Evolutionary conservation across 2,797 vertebrate genomes (phyloP).

Genomic region (Anomalospiza imberbis): DNA sequence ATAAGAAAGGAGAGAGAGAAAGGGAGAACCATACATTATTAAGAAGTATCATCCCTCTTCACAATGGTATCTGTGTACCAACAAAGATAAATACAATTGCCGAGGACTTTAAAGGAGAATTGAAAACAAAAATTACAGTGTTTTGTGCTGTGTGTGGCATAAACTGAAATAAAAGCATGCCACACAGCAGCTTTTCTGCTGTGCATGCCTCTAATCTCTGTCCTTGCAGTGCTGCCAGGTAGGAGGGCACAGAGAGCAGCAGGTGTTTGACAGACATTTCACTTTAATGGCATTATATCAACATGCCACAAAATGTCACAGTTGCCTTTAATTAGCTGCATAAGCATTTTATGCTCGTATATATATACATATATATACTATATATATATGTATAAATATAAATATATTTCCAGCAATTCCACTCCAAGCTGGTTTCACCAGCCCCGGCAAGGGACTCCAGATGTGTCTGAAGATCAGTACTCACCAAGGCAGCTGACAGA

Average conservation of each 20-base stretch:
- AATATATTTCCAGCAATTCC: not conserved
- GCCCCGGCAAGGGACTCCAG: not conserved
- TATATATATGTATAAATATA: not conserved
- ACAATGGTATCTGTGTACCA: not conserved
- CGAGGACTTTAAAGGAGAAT: not conserved
- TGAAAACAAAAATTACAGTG: not conserved
- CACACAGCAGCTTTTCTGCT: conserved; percentile 18
- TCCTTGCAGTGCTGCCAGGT: not conserved
- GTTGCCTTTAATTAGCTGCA: conserved; percentile 36
- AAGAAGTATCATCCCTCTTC: not conserved
- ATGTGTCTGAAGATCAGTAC: not conserved
- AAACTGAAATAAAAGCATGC: conserved; percentile 17
- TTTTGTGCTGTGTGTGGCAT: not conserved
- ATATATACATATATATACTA: not conserved
- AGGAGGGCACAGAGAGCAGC: conserved; percentile 39
- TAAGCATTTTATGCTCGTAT: not conserved
- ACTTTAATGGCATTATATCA: conserved; percentile 20
- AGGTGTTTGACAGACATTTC: conserved; percentile 53
- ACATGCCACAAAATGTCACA: not conserved
- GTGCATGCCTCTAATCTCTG: not conserved
- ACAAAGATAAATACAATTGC: not conserved
- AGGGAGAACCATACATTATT: not conserved
- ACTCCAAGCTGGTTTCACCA: not conserved
- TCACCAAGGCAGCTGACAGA: not conserved
- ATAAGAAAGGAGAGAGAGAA: not conserved